These are phyloP conservation scores for Notodonta ziczac DNA, from an alignment of 2,888 invertebrate genomes.

Conservation along the genomic window DNA sequence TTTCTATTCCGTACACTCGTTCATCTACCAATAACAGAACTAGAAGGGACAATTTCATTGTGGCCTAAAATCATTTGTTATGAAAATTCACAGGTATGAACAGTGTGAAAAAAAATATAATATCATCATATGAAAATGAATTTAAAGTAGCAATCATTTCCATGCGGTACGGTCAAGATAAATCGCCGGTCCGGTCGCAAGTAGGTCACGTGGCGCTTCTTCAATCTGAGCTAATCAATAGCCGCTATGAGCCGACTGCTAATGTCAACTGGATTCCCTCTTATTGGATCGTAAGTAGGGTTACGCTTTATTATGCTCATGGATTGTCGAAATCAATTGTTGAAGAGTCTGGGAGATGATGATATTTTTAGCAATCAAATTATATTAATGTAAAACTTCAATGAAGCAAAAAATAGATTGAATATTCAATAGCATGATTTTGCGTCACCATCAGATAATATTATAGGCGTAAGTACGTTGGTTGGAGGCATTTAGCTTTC, in stretches of 20 bases:
- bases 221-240: conserved; percentile 4
- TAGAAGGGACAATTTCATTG: too few relatives aligned
- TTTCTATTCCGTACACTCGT: too few relatives aligned
- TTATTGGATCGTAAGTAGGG: neutral
- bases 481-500: neutral
- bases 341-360: neutral
- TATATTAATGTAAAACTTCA: too few relatives aligned
- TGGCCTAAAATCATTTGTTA: too few relatives aligned
- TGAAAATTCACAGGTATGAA: too few relatives aligned
- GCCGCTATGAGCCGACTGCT: neutral
- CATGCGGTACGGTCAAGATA: neutral
- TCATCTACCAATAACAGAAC: too few relatives aligned
- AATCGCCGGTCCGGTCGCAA: neutral
- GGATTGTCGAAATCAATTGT: neutral
- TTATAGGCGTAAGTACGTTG: neutral
- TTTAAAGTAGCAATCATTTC: too few relatives aligned
- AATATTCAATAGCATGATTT: neutral
- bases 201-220: conserved; percentile 2
- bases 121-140: too few relatives aligned
- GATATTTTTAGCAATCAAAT: neutral
- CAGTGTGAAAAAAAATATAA: too few relatives aligned
- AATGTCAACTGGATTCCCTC: neutral
- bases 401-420: too few relatives aligned
- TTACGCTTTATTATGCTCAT: neutral
- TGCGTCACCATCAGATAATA: neutral